A percentile compares a stretch with the other conserved stretches of the same genome.
These are phyloP conservation scores for Hippopotamyrus pictus DNA, from an alignment of 2,797 vertebrate species.

Conservation along the genomic window DNA sequence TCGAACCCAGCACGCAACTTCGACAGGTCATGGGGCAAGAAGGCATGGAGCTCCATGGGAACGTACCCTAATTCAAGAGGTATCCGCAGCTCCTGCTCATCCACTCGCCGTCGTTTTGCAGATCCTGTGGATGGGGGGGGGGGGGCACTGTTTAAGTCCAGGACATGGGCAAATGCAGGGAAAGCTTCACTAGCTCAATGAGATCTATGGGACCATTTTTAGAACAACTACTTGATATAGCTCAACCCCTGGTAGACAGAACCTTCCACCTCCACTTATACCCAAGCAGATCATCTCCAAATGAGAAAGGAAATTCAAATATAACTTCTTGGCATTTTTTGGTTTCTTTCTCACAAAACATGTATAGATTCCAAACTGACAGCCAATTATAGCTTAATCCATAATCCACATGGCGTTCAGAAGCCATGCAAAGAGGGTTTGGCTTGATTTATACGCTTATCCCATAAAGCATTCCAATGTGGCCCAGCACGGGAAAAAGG, in stretches of 20 bases:
- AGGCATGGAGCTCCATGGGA: not conserved
- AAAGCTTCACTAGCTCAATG: not conserved
- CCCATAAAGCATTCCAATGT: not conserved
- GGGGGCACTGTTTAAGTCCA: not conserved
- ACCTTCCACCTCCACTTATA: not conserved
- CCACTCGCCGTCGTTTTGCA: conserved; percentile 77
- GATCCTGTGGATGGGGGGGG: conserved; percentile 52
- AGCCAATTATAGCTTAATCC: conserved; percentile 11
- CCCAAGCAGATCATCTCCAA: not conserved
- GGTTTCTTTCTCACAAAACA: not conserved
- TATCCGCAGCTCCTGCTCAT: conserved; percentile 74
- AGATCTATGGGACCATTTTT: not conserved
- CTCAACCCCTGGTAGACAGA: not conserved
- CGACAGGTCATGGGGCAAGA: not conserved
- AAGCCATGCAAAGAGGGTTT: not conserved
- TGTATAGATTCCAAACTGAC: not conserved
- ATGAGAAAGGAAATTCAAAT: not conserved
- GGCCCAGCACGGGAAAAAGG: not conserved
- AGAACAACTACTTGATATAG: not conserved
- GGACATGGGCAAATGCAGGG: not conserved
- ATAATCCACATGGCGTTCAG: not conserved
- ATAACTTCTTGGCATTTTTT: not conserved
- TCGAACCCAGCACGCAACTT: not conserved
- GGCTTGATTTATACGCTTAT: conserved; percentile 11
- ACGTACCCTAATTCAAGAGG: conserved; percentile 87